Conservation (phyloP, 2,888 invertebrate genomes). For the Hymenopus coronatus region DNA sequence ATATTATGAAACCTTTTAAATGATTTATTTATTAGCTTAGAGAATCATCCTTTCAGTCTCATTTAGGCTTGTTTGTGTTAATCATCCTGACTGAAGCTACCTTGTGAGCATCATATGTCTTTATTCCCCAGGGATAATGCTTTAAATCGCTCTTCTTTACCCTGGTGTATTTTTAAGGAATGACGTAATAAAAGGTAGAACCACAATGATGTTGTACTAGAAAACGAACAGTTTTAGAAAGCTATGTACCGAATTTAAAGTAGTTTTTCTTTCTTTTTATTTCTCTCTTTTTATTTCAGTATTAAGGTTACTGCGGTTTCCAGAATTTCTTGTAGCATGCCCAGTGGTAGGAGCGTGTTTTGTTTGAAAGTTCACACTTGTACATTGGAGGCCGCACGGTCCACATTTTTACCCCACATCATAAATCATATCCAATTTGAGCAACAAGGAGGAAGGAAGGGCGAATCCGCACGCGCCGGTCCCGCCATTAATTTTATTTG, state of each 20-base stretch:
- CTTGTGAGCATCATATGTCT: too few relatives aligned
- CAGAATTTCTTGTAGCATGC: not conserved
- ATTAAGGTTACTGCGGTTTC: not conserved
- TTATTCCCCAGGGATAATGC: too few relatives aligned
- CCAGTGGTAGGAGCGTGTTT: not conserved
- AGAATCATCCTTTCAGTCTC: too few relatives aligned
- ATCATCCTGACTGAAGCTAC: too few relatives aligned
- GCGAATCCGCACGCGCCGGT: not conserved
- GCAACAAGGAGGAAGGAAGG: not conserved
- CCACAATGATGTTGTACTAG: too few relatives aligned
- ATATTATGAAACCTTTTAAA: too few relatives aligned
- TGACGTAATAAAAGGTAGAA: too few relatives aligned
- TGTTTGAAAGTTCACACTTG: not conserved
- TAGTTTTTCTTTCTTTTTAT: not conserved
- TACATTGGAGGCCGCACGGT: not conserved
- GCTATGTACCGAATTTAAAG: not conserved
- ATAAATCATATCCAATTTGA: not conserved
- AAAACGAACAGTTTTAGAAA: not conserved
- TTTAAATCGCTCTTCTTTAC: too few relatives aligned
- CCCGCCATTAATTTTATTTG: not conserved
- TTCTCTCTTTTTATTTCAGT: not conserved
- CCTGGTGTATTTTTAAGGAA: too few relatives aligned
- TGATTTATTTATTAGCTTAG: too few relatives aligned
- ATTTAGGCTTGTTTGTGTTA: too few relatives aligned
- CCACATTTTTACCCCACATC: not conserved